These are phyloP conservation scores for Chirona hameri DNA, from an alignment of 2,888 invertebrate species.

Conservation along the genomic window DNA sequence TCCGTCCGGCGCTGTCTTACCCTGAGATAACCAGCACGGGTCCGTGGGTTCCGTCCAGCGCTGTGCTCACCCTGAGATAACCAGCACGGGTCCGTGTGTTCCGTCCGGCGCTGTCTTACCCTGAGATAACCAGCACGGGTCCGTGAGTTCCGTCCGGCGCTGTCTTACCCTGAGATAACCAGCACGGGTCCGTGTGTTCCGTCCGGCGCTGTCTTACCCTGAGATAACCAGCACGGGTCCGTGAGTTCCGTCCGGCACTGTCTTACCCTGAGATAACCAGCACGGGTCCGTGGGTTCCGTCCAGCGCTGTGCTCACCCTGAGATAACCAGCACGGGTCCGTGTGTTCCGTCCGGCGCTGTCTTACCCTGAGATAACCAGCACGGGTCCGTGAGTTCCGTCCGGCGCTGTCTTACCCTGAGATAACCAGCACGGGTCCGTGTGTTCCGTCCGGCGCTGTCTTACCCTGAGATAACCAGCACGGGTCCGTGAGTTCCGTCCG, in stretches of 20 bases:
- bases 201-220: background rate
- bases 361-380: background rate
- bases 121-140: background rate
- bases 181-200: background rate
- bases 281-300: no score
- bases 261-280: background rate
- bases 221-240: background rate
- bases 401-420: background rate
- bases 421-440: background rate
- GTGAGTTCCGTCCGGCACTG: background rate
- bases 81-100: background rate
- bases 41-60: no score
- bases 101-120: background rate
- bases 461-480: background rate
- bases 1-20: background rate
- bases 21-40: background rate
- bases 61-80: background rate
- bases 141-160: no score
- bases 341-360: no score
- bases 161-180: background rate
- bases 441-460: background rate
- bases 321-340: background rate
- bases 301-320: background rate
- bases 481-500: no score
- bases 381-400: no score